These are phyloP conservation scores for Rhodinocichla rosea DNA, from an alignment of 2,113 vertebrate species.

Conservation along the genomic window DNA sequence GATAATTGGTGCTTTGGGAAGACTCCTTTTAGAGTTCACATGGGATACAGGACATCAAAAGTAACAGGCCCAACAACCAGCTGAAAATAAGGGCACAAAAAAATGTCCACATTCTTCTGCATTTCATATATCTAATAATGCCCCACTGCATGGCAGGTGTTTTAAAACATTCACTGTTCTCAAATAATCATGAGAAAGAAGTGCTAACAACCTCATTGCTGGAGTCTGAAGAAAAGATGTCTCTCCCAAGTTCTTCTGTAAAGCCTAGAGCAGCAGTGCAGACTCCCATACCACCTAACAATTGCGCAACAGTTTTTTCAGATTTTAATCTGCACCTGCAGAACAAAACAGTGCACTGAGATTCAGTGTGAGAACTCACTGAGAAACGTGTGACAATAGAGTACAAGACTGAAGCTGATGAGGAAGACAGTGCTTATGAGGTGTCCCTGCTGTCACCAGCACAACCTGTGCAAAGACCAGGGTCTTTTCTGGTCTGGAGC, in stretches of 20 bases:
- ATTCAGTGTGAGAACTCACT: neutral
- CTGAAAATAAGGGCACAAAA: neutral
- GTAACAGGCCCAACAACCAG: neutral
- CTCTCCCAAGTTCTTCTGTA: neutral
- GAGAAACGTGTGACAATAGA: rapidly evolving
- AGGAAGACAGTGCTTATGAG: neutral
- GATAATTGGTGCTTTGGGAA: neutral
- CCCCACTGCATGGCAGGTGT: neutral
- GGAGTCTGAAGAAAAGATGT: neutral
- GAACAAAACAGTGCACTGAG: neutral
- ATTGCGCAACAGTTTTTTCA: rapidly evolving
- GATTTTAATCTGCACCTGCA: neutral
- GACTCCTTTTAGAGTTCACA: neutral
- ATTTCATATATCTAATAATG: neutral
- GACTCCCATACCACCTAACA: neutral
- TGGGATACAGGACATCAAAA: neutral
- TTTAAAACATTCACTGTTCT: neutral
- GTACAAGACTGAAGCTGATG: neutral
- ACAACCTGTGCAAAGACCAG: neutral
- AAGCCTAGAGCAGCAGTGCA: neutral
- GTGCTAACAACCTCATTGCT: neutral
- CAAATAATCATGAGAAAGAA: neutral
- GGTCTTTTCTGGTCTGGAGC: neutral
- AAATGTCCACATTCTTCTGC: neutral
- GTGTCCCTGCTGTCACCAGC: neutral